phyloP scores from a whole-genome alignment of 2,888 invertebrate genomes.

The Caenorhabditis panamensis region DNA sequence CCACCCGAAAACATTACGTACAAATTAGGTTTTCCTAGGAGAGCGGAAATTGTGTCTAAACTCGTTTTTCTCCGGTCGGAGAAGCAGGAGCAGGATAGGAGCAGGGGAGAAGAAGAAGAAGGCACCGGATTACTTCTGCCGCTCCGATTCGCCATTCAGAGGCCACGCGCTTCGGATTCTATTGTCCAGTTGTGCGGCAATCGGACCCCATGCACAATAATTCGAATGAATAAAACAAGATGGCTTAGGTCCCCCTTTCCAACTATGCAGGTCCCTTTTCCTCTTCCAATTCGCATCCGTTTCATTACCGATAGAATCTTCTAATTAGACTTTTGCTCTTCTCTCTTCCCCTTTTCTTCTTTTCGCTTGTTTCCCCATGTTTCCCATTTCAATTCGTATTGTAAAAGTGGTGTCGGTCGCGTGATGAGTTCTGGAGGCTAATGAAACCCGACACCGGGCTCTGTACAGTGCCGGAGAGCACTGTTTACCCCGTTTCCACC shows the following conservation, averaged over 20 bases:
- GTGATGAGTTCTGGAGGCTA: constrained; percentile 6
- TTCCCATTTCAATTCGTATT: constrained; percentile 16
- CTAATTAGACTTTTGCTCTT: constrained; percentile 50
- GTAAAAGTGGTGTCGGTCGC: constrained; percentile 8
- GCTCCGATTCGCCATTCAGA: constrained; percentile 42
- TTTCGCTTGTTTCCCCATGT: too few species aligned
- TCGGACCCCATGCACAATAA: constrained; percentile 43
- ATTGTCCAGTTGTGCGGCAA: constrained; percentile 40
- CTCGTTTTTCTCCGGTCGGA: constrained; percentile 24
- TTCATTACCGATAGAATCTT: constrained; percentile 36
- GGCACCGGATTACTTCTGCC: constrained; percentile 55
- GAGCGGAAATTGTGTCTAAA: constrained; percentile 7
- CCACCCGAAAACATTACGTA: constrained; percentile 43
- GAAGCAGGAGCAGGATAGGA: constrained; percentile 6
- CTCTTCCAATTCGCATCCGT: constrained; percentile 25
- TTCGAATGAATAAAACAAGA: constrained; percentile 53
- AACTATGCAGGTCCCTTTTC: background rate
- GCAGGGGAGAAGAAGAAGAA: background rate
- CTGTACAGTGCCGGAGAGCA: constrained; percentile 18
- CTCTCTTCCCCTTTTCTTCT: background rate
- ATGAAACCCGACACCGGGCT: constrained; percentile 34
- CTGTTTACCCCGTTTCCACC: constrained; percentile 39
- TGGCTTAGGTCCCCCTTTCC: background rate
- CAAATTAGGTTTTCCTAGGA: constrained; percentile 52
- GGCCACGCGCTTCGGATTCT: constrained; percentile 31